Evolutionary conservation across 2,888 invertebrate species (phyloP).

Genomic region (Salticus scenicus): DNA sequence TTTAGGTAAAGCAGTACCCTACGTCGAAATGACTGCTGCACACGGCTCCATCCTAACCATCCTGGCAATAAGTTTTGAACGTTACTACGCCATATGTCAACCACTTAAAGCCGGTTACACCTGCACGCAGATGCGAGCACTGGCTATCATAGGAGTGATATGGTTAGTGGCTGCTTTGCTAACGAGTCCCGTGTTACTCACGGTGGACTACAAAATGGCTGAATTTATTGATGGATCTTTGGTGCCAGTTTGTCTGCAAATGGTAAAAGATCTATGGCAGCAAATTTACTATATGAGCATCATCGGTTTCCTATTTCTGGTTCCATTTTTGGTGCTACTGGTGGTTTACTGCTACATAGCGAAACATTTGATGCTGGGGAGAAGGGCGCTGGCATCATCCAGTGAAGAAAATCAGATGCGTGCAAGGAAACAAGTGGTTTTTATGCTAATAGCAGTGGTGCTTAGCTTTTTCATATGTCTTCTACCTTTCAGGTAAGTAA

Average conservation of each 20-base stretch:
- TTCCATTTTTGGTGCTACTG: conserved; percentile 87
- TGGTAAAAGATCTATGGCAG: conserved; percentile 86
- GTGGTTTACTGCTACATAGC: conserved; percentile 90
- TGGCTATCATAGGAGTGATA: conserved; percentile 74
- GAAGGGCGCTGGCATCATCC: conserved; percentile 47
- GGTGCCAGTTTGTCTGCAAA: conserved; percentile 87
- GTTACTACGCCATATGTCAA: conserved; percentile 91
- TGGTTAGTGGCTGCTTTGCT: conserved; percentile 75
- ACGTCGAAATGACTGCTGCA: conserved; percentile 92
- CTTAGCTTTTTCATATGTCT: conserved; percentile 92
- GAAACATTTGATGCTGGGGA: conserved; percentile 85
- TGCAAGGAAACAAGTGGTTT: conserved; percentile 77
- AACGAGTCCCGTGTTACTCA: conserved; percentile 85
- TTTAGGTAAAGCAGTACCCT: conserved; percentile 92
- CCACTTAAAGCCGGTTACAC: conserved; percentile 84
- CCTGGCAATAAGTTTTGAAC: conserved; percentile 93
- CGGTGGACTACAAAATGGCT: conserved; percentile 85
- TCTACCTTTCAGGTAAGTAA: conserved; percentile 82
- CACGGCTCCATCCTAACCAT: conserved; percentile 95
- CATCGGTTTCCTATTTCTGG: conserved; percentile 87
- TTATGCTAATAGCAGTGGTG: conserved; percentile 92
- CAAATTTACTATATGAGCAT: conserved; percentile 88
- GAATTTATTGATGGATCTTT: conserved; percentile 82
- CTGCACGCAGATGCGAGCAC: conserved; percentile 75
- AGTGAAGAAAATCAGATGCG: conserved; percentile 67